Evolutionary conservation across 1,140 invertebrate species (phyloP), one percentile per base, ranked within the genome.

Genomic region (Cotesia typhae): DNA sequence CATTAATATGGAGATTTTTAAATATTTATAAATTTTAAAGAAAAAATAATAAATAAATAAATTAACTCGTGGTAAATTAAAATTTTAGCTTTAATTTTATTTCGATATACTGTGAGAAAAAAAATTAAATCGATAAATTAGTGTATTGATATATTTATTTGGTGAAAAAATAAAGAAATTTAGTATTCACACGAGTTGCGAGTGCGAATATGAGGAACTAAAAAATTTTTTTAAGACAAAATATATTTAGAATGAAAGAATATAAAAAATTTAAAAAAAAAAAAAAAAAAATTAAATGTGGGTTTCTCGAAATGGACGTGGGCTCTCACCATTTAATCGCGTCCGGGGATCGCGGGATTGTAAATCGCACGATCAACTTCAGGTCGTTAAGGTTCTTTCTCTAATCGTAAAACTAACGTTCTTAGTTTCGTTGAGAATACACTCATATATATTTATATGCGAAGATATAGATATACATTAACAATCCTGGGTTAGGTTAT

Each of bases 371-470:
- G 73, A 75, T 73, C 72, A 75, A 70, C 67, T 12, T 52, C 14
- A 64, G 75, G 77, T 79, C 78, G 75, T 79, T 76, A 77, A 76
- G 75, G 66, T 67, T 67, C 75, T 73, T 57, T 63, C 60, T 70
- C 76, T 79, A 79, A 79, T 79, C 76, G 77, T 78, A 79, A 79
- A 79, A 76, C 65, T 68, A 72, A 70, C 70, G 73, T 68, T 79
- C 57, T 36, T 52, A 71, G 63, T 64, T 66, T 51, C 51, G 41
- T 28, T 52, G 14, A 35, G 47, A 71, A 20, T 47, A 63, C 14
- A 66, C 35, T 55, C 28, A 28, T 28, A 28, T 37, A n/a, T 63
- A 38, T 17, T 63, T 63, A 63, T 63, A 28, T 63, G 37, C 5
- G 60, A 10, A n/a, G 35, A 20, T 14, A 20, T 14, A 57, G 17